Evolutionary conservation across 2,113 vertebrate genomes (phyloP).

Genomic region (Chitala chitala): DNA sequence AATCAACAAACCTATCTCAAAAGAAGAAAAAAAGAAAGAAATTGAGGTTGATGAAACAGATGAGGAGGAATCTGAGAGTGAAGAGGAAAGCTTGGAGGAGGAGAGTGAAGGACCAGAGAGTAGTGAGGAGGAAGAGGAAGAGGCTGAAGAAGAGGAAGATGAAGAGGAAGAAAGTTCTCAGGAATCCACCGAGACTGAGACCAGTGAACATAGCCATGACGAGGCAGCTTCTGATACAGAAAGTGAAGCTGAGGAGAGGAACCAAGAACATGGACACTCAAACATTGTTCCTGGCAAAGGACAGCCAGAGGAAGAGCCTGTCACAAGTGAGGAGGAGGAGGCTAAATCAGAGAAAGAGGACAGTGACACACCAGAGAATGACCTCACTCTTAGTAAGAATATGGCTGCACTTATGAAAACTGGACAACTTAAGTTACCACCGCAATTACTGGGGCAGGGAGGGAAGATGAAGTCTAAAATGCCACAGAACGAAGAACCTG

Average conservation of each 20-base stretch:
- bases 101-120: conserved; percentile 36
- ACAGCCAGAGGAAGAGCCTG: conserved; percentile 21
- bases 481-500: conserved; percentile 36
- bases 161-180: conserved; percentile 22
- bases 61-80: conserved; percentile 1
- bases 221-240: conserved; percentile 27
- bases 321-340: conserved; percentile 20
- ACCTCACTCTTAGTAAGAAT: not conserved
- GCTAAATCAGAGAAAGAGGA: conserved; percentile 28
- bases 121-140: conserved; percentile 33
- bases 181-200: conserved; percentile 35
- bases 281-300: conserved; percentile 22
- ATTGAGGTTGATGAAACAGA: conserved; percentile 22
- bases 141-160: conserved; percentile 20
- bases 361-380: conserved; percentile 1
- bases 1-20: conserved; percentile 19
- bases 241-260: conserved; percentile 13
- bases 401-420: conserved; percentile 18
- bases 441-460: conserved; percentile 23
- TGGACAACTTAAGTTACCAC: conserved; percentile 14
- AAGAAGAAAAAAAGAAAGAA: conserved; percentile 27
- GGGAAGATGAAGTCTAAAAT: conserved; percentile 46
- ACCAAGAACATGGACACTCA: conserved; percentile 17
- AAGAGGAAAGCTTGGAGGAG: conserved; percentile 34
- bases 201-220: conserved; percentile 39